These are phyloP conservation scores for Epinotia nisella DNA, from an alignment of 2,888 invertebrate genomes.

Conservation along the genomic window DNA sequence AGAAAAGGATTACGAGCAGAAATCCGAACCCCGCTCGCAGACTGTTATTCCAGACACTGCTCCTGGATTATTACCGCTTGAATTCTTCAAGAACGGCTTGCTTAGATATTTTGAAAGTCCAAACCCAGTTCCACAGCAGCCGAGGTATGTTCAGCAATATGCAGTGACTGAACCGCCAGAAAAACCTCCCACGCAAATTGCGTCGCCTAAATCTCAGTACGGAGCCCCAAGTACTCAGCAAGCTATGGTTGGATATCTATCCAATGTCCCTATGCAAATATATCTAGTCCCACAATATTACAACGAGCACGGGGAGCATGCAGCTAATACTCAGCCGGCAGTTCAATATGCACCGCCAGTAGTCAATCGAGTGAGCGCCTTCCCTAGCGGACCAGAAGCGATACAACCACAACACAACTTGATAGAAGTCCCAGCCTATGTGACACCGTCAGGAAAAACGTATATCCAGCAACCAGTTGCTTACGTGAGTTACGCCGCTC, in stretches of 20 bases:
- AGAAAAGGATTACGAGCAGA: slow-evolving; percentile 62
- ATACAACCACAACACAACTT: slow-evolving; percentile 67
- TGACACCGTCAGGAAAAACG: slow-evolving; percentile 63
- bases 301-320: slow-evolving; percentile 61
- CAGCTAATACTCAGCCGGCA: slow-evolving; percentile 52
- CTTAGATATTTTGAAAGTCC: slow-evolving; percentile 66
- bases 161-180: slow-evolving; percentile 76
- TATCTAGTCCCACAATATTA: slow-evolving; percentile 79
- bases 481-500: slow-evolving; percentile 66
- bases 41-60: slow-evolving; percentile 50
- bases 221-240: slow-evolving; percentile 61
- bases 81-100: slow-evolving; percentile 69
- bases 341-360: slow-evolving; percentile 59
- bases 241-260: slow-evolving; percentile 74
- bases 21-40: slow-evolving; percentile 58
- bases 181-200: slow-evolving; percentile 49
- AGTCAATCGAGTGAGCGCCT: slow-evolving; percentile 54
- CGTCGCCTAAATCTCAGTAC: slow-evolving; percentile 57
- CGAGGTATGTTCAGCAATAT: slow-evolving; percentile 75
- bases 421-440: slow-evolving; percentile 67
- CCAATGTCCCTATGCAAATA: slow-evolving; percentile 79
- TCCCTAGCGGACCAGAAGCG: slow-evolving; percentile 61
- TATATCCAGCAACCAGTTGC: slow-evolving; percentile 64
- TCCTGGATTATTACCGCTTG: slow-evolving; percentile 59
- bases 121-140: slow-evolving; percentile 59